phyloP scores from a whole-genome alignment of 2,797 vertebrate genomes.

The Acipenser ruthenus region DNA sequence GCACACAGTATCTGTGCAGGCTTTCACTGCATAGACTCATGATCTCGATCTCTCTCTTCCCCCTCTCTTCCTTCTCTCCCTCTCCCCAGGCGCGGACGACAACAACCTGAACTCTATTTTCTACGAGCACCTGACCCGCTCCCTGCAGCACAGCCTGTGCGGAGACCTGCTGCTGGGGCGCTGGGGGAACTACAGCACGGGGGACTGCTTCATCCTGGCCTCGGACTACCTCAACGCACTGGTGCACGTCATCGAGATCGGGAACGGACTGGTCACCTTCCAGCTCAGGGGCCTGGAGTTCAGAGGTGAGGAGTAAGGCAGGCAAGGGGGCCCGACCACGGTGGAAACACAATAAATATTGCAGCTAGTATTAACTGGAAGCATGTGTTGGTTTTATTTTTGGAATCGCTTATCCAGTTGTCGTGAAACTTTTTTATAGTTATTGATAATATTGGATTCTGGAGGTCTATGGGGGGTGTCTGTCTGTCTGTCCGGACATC shows the following conservation, averaged over 20 bases:
- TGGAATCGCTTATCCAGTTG: too few species aligned
- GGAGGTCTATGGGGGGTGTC: too few species aligned
- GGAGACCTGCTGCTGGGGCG: slow-evolving; percentile 50
- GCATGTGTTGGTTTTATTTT: too few species aligned
- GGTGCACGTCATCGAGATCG: slow-evolving; percentile 53
- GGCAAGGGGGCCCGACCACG: too few species aligned
- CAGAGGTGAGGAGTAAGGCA: slow-evolving; percentile 32
- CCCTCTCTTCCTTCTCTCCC: neutral
- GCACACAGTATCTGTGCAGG: too few species aligned
- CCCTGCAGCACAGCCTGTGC: slow-evolving; percentile 48
- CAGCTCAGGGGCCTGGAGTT: slow-evolving; percentile 55
- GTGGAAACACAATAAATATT: too few species aligned
- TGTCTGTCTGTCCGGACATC: too few species aligned
- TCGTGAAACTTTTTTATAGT: too few species aligned
- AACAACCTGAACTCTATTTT: slow-evolving; percentile 57
- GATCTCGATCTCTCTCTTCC: neutral
- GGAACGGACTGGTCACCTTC: slow-evolving; percentile 51
- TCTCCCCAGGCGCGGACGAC: slow-evolving; percentile 41
- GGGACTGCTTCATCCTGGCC: slow-evolving; percentile 52
- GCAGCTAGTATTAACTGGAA: too few species aligned
- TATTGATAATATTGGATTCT: too few species aligned
- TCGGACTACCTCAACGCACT: slow-evolving; percentile 54
- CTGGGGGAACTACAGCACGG: slow-evolving; percentile 45
- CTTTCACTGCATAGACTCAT: too few species aligned
- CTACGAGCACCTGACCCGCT: slow-evolving; percentile 50